phyloP scores from a whole-genome alignment of 37 sponge, comb jelly and placozoan genomes.

The Aphrocallistes beatrix region DNA sequence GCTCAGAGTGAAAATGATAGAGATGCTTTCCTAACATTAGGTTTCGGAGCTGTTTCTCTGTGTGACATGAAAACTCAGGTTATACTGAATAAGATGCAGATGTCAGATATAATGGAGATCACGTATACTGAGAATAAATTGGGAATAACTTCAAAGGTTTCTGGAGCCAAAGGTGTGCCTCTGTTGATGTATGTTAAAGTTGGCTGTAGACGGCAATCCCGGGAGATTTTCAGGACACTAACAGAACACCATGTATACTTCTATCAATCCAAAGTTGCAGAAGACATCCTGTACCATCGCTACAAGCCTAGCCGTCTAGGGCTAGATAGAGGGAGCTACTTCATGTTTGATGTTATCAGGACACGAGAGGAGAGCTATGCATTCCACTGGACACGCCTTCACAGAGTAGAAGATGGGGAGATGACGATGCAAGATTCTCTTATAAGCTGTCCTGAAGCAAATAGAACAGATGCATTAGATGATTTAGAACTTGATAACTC shows the following conservation, averaged over 20 bases:
- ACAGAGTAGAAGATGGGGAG: background rate
- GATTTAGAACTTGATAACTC: background rate
- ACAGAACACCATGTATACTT: background rate
- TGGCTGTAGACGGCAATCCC: background rate
- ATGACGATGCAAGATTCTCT: background rate
- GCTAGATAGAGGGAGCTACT: background rate
- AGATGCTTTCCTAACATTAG: background rate
- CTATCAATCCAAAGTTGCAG: background rate
- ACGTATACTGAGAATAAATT: background rate
- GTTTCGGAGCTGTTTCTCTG: background rate
- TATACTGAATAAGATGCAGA: background rate
- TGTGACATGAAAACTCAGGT: background rate
- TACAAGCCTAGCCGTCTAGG: slow-evolving; percentile 6
- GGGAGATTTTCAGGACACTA: background rate
- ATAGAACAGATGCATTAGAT: no score
- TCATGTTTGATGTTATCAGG: background rate
- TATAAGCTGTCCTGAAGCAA: background rate
- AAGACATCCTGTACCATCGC: background rate
- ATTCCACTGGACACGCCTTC: background rate
- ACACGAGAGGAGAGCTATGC: slow-evolving; percentile 10
- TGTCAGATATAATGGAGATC: background rate
- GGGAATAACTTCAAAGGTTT: background rate
- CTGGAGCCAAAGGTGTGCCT: background rate
- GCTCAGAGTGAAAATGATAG: background rate
- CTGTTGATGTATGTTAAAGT: background rate